A percentile compares a stretch with the other conserved stretches of the same genome.
Evolutionary conservation across 2,888 invertebrate genomes (phyloP).

Genomic region (Caenorhabditis uteleia): DNA sequence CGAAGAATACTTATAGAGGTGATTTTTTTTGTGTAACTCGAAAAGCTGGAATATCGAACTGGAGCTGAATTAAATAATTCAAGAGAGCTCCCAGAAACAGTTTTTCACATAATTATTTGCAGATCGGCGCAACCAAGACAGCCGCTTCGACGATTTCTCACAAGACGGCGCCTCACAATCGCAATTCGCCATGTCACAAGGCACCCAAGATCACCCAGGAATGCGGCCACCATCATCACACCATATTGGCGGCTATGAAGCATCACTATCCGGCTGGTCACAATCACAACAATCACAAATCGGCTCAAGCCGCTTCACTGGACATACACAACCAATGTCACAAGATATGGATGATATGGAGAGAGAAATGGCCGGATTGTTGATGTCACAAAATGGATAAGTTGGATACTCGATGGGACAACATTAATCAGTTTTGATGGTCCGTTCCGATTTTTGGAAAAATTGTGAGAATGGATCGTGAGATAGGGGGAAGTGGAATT

Average conservation of each 20-base stretch:
- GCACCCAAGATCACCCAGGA: constrained; percentile 22
- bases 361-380: constrained; percentile 46
- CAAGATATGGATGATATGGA: constrained; percentile 51
- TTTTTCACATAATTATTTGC: background rate
- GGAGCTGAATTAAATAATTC: no score
- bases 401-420: no score
- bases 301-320: constrained; percentile 1
- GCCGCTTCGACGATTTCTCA: constrained; percentile 22
- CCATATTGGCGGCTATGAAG: background rate
- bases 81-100: no score
- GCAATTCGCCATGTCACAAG: constrained; percentile 18
- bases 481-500: no score
- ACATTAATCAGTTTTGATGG: no score
- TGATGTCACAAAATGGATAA: constrained; percentile 54
- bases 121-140: constrained; percentile 24
- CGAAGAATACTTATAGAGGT: constrained; percentile 12
- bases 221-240: background rate
- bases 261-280: constrained; percentile 33
- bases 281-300: constrained; percentile 26
- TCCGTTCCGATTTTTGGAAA: no score
- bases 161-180: constrained; percentile 21
- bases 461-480: no score
- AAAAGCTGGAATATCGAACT: no score
- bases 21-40: background rate
- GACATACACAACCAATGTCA: constrained; percentile 23